Base-by-base conservation (phyloP, 2,113 vertebrate genomes). In the Callaeas wilsoni region DNA sequence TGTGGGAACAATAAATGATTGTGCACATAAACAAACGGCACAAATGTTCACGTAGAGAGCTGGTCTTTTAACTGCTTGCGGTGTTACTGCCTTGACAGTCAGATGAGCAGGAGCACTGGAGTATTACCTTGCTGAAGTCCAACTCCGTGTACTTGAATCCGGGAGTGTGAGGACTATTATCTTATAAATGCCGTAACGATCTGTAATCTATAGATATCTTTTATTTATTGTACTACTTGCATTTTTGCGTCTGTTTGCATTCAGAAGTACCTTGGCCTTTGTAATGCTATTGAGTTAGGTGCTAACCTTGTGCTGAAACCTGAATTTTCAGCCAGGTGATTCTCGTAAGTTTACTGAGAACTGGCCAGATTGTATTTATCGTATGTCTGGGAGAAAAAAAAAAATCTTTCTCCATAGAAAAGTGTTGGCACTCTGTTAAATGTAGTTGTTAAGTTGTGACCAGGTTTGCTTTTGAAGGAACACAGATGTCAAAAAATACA, bases 1-100 rank as follows among this genome's bases (percentile, higher is more conserved):
- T 56, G 63, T 62, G 80, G 85, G 76, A 96, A 84, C 92, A 90
- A 85, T 88, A 84, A 89, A 80, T 67, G 79, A 85, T 75, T 96
- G 90, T 95, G 90, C 60, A 39, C 75, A 47, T 81, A 89, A 94
- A 80, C 57, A 94, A 73, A 56, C 56, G 65, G 82, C 84, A 77
- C 33, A 71, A 87, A 90, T 53, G 90, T 71, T 80, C 92, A 37
- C 5, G 0, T 50, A 17, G 59, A 12, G 89, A 77, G 39, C 29
- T 47, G 68, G 30, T 19, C 27, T 50, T 94, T 88, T 90, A 90
- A 59, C 56, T 91, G 59, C 90, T 94, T 82, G 20, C 20, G 13
- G 57, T 44, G 74, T 60, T 56, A 19, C 84, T 82, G 82, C 12
- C 65, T 41, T 26, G 37, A 52, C 53, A 68, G 52, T 39, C 76